These are phyloP conservation scores for Creontiades dilutus DNA, from an alignment of 2,888 invertebrate genomes.

Conservation along the genomic window DNA sequence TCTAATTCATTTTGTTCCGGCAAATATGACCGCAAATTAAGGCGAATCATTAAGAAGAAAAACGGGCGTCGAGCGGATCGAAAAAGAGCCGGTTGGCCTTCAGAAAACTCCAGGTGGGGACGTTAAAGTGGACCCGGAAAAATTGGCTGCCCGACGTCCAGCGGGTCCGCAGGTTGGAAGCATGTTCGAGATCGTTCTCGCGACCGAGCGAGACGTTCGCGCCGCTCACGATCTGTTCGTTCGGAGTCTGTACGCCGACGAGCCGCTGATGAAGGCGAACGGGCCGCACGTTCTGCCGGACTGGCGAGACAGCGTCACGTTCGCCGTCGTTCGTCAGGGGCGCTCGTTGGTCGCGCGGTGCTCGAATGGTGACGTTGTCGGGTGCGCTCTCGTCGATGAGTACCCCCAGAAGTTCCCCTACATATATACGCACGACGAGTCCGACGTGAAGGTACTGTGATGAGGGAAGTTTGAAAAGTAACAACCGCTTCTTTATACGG, in stretches of 20 bases:
- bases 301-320: conserved; percentile 28
- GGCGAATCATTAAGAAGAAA: too few species aligned
- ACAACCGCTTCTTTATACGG: too few species aligned
- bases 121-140: not conserved
- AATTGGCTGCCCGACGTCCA: not conserved
- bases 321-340: conserved; percentile 64
- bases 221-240: conserved; percentile 57
- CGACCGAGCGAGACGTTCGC: conserved; percentile 26
- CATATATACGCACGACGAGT: conserved; percentile 68
- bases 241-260: conserved; percentile 61
- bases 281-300: not conserved
- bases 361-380: conserved; percentile 50
- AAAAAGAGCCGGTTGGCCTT: not conserved
- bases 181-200: conserved; percentile 67
- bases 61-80: not conserved
- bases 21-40: too few species aligned
- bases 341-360: conserved; percentile 30
- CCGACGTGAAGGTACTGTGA: conserved; percentile 71
- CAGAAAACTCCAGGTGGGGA: conserved; percentile 15
- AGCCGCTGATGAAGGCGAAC: conserved; percentile 69
- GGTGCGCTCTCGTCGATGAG: conserved; percentile 70
- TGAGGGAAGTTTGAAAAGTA: too few species aligned
- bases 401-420: conserved; percentile 69
- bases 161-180: not conserved
- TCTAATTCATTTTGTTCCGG: not conserved